Evolutionary conservation across 2,888 invertebrate genomes (phyloP), one percentile per base, ranked within the genome.

Genomic region (Eupithecia vulgata): DNA sequence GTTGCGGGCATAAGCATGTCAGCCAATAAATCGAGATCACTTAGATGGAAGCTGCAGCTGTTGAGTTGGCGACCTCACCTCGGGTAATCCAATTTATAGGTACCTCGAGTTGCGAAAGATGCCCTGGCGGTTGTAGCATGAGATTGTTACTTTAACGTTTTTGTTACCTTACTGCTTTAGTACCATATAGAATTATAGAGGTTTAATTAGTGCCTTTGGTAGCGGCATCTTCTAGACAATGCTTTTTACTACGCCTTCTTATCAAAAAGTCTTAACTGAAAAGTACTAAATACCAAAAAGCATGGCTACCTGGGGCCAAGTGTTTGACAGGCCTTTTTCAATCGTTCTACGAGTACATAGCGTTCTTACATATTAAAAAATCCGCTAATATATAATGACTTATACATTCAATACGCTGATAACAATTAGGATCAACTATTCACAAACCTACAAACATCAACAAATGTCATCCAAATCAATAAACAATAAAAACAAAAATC

Each of bases 31-130:
- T 81, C 81, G 72, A 76, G 82, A 73, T 73, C 40, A 64, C 59
- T 84, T 45, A 66, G 57, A 57, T 45, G 52, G n/a, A 45, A 73
- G 67, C 59, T 68, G 65, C 17, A 70, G 37, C 65, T 40, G 65
- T 64, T 64, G 70, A 71, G 80, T 80, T 78, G 81, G 78, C 79
- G 80, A 80, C 82, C 80, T 82, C 77, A 84, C 83, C 80, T 83
- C 73, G 75, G 79, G 77, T 82, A 86, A 78, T 88, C 83, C 81
- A 88, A 87, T 84, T 85, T 87, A 85, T 83, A 81, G 80, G 81
- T 82, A 81, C 81, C 84, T 81, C 84, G 85, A 85, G 81, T 84
- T 82, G 81, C 80, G 82, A 81, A 81, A 83, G 65, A 72, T 67
- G 40, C 25, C 65, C 34, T 6, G 34, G 15, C 4, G 15, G 7